Base-by-base conservation (phyloP, 2,113 vertebrate species). In the Aldabrachelys gigantea region DNA sequence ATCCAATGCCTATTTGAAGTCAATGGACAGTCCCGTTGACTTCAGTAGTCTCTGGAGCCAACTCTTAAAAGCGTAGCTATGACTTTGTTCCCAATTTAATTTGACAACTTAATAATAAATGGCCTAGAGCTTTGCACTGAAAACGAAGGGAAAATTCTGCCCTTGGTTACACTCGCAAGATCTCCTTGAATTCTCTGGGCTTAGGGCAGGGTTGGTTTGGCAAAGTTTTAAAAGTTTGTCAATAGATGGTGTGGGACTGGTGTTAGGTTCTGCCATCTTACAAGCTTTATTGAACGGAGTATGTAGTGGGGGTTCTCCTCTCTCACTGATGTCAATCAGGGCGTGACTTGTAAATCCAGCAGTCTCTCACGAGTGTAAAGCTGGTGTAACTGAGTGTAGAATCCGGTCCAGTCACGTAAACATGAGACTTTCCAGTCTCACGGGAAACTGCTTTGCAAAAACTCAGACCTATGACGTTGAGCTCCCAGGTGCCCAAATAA, bases 221-320 rank as follows among this genome's bases (percentile, higher is more conserved):
- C 19, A 76, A 16, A 4, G 79, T 50, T 69, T 49, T 86, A 41
- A 62, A 81, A 57, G 57, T 3, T 89, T 24, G 47, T 80, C 38
- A 52, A 52, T 0, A 1, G 56, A 12, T 0, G 0, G 25, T 2
- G 0, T 5, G 2, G 25, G 88, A 62, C 62, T 47, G 21, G 38
- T 8, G 12, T 69, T 65, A 27, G 50, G 59, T 38, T 53, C 29
- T 85, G 84, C 29, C 11, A 0, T 1, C n/a, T 38, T 27, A 21
- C 38, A 50, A 41, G 35, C 17, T 38, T 72, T 38, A 38, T 38
- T 72, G n/a, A 72, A 72, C 10, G 10, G 31, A 69, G n/a, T 72
- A 38, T 72, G 65, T 72, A 38, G 65, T 1, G 19, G 35, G 65
- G 78, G 91, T 47, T 27, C 41, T 78, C 75, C 6, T 41, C 17